Evolutionary conservation across 2,888 invertebrate genomes (phyloP).

Genomic region (Amblyteles armatorius): DNA sequence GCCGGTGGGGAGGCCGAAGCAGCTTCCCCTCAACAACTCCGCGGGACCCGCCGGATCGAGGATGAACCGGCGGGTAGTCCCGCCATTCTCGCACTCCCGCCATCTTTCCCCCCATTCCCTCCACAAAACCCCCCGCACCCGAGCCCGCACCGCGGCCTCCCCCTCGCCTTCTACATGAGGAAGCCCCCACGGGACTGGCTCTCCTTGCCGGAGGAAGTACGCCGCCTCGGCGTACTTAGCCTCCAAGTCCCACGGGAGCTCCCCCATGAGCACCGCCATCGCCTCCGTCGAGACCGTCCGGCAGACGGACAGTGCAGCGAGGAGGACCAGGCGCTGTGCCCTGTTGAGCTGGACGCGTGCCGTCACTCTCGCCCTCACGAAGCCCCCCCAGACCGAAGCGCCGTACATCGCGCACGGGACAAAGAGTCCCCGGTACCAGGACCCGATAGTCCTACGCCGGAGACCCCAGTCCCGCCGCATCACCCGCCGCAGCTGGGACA

Average conservation of each 20-base stretch:
- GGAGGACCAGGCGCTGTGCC: conserved; percentile 54
- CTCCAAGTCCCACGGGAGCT: no score
- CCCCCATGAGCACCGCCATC: conserved; percentile 17
- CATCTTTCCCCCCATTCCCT: not conserved
- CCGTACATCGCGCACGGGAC: no score
- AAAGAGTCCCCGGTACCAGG: not conserved
- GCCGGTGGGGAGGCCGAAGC: not conserved
- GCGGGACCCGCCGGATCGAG: not conserved
- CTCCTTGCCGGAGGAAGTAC: conserved; percentile 21
- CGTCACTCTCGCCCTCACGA: not conserved
- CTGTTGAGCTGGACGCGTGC: conserved; percentile 8
- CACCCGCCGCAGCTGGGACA: conserved; percentile 30
- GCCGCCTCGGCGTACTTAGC: conserved; percentile 17
- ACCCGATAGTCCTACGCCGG: conserved; percentile 19
- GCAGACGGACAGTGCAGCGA: conserved; percentile 54
- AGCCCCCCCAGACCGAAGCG: no score
- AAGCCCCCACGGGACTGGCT: conserved; percentile 30
- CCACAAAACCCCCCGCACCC: no score
- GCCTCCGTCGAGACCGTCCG: conserved; percentile 63
- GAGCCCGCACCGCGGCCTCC: not conserved
- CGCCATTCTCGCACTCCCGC: not conserved
- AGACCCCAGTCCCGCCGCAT: conserved; percentile 43
- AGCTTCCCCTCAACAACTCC: not conserved
- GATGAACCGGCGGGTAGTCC: no score
- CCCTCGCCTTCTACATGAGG: not conserved